phyloP scores from a whole-genome alignment of 2,797 vertebrate genomes.

The Acanthopagrus latus region DNA sequence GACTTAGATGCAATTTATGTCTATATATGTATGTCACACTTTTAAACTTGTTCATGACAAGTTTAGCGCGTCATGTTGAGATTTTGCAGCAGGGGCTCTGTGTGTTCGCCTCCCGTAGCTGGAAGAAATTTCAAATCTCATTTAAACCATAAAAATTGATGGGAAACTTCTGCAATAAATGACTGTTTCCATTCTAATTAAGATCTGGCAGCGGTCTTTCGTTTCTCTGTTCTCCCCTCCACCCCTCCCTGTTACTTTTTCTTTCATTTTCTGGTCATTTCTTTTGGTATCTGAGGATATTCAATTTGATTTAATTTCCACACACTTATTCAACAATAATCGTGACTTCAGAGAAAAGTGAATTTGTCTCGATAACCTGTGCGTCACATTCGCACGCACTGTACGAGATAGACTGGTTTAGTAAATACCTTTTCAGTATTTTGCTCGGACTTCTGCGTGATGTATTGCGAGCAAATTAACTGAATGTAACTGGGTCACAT shows the following conservation, averaged over 20 bases:
- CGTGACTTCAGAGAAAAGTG: not conserved
- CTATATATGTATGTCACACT: not conserved
- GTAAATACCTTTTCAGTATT: conserved; percentile 5
- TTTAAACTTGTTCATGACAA: conserved; percentile 18
- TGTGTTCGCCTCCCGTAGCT: not conserved
- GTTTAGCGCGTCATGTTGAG: not conserved
- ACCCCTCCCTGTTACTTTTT: not conserved
- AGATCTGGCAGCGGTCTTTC: not conserved
- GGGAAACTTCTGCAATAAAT: conserved; percentile 1
- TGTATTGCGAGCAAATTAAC: not conserved
- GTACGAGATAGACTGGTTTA: no score
- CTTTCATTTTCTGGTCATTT: not conserved
- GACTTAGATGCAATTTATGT: conserved; percentile 23
- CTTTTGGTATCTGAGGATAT: conserved; percentile 9
- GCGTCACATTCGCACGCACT: not conserved
- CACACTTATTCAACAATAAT: not conserved
- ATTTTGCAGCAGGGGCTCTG: not conserved
- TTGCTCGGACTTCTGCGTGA: not conserved
- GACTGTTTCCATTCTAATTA: conserved; percentile 16
- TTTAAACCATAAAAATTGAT: conserved; percentile 8
- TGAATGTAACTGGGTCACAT: not conserved
- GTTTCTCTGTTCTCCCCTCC: not conserved
- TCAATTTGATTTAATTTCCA: conserved; percentile 5
- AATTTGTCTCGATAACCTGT: not conserved
- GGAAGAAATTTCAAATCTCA: conserved; percentile 4